These are phyloP conservation scores for Xenops minutus DNA, from an alignment of 2,797 vertebrate species.

Conservation along the genomic window DNA sequence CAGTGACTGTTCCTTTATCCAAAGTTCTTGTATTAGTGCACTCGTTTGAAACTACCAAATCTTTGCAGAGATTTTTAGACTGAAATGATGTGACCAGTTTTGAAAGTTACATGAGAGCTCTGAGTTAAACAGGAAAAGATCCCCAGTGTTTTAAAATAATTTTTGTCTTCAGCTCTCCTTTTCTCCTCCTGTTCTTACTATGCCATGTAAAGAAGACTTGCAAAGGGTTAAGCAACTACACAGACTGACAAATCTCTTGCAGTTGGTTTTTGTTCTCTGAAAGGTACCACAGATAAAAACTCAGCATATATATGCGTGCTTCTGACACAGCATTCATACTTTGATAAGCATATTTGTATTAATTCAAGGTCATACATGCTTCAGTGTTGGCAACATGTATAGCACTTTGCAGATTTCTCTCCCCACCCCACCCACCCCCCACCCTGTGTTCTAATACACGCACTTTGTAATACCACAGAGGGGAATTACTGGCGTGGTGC, in stretches of 20 bases:
- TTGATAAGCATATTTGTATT: neutral
- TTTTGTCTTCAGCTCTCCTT: slow-evolving; percentile 8
- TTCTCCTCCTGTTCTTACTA: neutral
- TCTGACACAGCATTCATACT: neutral
- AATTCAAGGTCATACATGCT: slow-evolving; percentile 1
- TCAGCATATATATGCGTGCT: neutral
- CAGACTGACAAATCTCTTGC: neutral
- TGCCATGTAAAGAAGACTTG: neutral
- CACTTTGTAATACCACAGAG: slow-evolving; percentile 34
- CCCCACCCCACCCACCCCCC: neutral
- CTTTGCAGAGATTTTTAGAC: slow-evolving; percentile 48
- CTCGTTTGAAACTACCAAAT: slow-evolving; percentile 57
- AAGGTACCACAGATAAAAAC: neutral
- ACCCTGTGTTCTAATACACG: neutral
- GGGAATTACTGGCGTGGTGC: slow-evolving; percentile 36
- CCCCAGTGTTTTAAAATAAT: slow-evolving; percentile 65
- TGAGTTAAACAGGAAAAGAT: slow-evolving; percentile 59
- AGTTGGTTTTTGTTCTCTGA: neutral
- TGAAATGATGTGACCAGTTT: slow-evolving; percentile 55
- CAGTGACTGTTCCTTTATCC: slow-evolving; percentile 40
- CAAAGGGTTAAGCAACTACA: slow-evolving; percentile 31
- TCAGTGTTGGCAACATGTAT: neutral
- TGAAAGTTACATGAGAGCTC: slow-evolving; percentile 61
- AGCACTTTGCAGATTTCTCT: neutral
- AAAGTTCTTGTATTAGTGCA: slow-evolving; percentile 61